phyloP scores from a whole-genome alignment of 2,888 invertebrate species.

The Mythimna impura region DNA sequence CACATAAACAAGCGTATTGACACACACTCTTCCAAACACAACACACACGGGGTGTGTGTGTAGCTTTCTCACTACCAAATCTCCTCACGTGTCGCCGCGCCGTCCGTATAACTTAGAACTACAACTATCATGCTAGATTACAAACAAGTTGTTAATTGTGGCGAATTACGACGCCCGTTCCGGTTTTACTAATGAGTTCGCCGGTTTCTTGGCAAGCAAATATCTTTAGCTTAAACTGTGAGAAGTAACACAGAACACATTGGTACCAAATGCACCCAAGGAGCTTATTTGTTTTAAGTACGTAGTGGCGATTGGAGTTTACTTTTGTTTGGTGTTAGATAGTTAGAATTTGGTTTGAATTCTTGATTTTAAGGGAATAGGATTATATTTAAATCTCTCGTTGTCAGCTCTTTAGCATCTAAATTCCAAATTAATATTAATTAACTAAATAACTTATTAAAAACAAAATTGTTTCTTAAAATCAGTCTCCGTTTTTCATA shows the following conservation, averaged over 20 bases:
- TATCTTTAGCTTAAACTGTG: constrained; percentile 76
- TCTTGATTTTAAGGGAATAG: background rate
- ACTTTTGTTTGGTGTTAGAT: constrained; percentile 25
- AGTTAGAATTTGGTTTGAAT: constrained; percentile 18
- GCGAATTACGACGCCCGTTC: constrained; percentile 66
- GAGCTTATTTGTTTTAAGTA: constrained; percentile 57
- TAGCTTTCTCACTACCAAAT: constrained; percentile 10
- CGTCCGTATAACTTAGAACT: constrained; percentile 53
- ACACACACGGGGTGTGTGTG: background rate
- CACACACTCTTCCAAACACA: background rate
- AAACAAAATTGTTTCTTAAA: too few species aligned
- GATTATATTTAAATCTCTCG: background rate
- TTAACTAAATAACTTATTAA: too few species aligned
- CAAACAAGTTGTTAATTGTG: constrained; percentile 67
- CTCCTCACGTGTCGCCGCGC: constrained; percentile 27
- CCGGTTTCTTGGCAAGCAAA: constrained; percentile 80
- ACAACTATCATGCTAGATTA: constrained; percentile 60
- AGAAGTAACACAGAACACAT: constrained; percentile 74
- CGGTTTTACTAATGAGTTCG: constrained; percentile 81
- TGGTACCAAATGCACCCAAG: constrained; percentile 58
- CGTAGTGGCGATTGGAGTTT: constrained; percentile 44
- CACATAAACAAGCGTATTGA: constrained; percentile 7
- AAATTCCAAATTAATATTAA: too few species aligned
- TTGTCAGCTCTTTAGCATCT: too few species aligned
- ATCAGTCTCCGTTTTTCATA: too few species aligned